These are phyloP conservation scores for Stercorarius parasiticus DNA, from an alignment of 2,113 vertebrate species.

Conservation along the genomic window DNA sequence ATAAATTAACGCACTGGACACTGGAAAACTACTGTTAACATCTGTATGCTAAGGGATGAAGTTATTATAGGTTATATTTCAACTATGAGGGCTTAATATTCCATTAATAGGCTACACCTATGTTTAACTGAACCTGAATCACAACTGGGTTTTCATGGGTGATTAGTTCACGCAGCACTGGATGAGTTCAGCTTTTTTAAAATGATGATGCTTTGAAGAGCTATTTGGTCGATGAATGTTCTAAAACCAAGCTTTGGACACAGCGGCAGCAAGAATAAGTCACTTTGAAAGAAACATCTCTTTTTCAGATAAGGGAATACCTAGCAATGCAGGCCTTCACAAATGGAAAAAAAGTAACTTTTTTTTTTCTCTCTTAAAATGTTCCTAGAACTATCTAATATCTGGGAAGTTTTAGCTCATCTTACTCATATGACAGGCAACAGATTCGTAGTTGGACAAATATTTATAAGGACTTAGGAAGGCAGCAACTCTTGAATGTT, in stretches of 20 bases:
- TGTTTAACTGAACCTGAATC: background rate
- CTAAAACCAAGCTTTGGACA: background rate
- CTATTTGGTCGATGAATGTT: background rate
- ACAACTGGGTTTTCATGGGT: background rate
- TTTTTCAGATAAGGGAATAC: background rate
- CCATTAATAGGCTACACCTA: background rate
- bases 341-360: background rate
- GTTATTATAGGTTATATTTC: background rate
- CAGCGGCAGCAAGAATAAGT: background rate
- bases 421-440: conserved; percentile 1
- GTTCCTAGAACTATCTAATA: background rate
- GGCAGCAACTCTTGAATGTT: conserved; percentile 41
- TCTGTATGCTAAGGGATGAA: background rate
- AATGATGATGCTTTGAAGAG: background rate
- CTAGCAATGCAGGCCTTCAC: background rate
- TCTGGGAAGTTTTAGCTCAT: background rate
- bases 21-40: background rate
- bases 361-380: background rate
- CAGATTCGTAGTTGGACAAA: conserved; percentile 13
- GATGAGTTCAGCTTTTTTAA: background rate
- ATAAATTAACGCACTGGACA: background rate
- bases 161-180: background rate
- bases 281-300: background rate
- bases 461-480: conserved; percentile 34
- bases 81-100: background rate